Evolutionary conservation across 1,140 invertebrate species (phyloP), one percentile per base, ranked within the genome.

Genomic region (Papilio glaucus): DNA sequence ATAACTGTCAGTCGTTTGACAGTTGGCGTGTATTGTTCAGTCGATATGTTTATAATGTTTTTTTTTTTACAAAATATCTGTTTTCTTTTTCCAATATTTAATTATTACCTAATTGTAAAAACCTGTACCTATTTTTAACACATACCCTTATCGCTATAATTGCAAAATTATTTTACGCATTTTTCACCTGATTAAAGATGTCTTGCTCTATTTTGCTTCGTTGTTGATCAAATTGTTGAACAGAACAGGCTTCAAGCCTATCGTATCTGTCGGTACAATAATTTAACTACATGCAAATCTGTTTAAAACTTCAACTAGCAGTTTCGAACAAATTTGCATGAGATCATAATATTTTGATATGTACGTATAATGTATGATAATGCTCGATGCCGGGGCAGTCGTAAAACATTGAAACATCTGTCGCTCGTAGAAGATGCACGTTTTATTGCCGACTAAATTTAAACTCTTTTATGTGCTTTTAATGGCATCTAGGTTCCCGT

Each of bases 401-500:
- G 7, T 39, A 72, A 67, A 63, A 38, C 61, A 37, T 63, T 33
- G 33, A 39, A 63, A 63, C 61, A 63, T 63, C 37, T 63, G 61
- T 63, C 61, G 37, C 29, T 62, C n/a, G 61, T n/a, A n/a, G 29
- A 29, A 62, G 61, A 29, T 63, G 1, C 12, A 21, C 61, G 33
- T 37, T 63, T 63, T 63, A 63, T 63, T 63, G 61, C 61, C 18
- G 61, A 37, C 61, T 63, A 38, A 63, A 63, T 63, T 63, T 63
- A 63, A 63, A 63, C 21, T 63, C 29, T 39, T 63, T 63, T 63
- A 63, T 63, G 15, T 18, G n/a, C 15, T 18, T 63, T 38, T 63
- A 63, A 63, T 63, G 61, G 15, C 61, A 18, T 38, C 33, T n/a
- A 37, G 9, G 21, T 37, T 39, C 12, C 29, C 8, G 61, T 18